These are phyloP conservation scores for Nothocercus nigrocapillus DNA, from an alignment of 2,113 vertebrate species.

Conservation along the genomic window DNA sequence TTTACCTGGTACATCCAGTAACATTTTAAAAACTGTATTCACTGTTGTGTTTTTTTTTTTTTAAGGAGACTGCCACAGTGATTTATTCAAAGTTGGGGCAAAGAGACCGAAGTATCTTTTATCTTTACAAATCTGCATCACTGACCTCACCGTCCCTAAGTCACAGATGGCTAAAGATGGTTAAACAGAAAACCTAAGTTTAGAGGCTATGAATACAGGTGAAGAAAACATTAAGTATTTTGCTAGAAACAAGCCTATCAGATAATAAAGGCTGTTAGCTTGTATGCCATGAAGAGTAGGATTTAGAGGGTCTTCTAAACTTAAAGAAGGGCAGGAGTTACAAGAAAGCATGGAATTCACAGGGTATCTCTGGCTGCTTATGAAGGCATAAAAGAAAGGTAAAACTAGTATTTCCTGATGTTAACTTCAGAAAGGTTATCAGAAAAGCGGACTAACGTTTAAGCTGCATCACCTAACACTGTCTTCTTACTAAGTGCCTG, in stretches of 20 bases:
- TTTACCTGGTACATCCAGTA: background rate
- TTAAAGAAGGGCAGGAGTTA: background rate
- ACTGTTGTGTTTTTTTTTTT: background rate
- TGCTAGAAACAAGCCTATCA: background rate
- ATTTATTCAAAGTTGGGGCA: background rate
- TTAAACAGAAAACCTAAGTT: background rate
- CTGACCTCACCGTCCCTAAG: background rate
- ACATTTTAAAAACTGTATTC: background rate
- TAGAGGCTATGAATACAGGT: background rate
- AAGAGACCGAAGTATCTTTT: background rate
- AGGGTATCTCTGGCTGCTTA: background rate
- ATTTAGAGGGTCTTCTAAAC: background rate
- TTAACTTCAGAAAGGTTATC: background rate
- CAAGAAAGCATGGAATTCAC: background rate
- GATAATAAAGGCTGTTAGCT: background rate
- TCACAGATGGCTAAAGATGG: background rate
- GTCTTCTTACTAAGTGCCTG: background rate
- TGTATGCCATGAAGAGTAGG: background rate
- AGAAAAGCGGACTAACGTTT: background rate
- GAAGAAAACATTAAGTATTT: background rate
- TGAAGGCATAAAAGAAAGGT: background rate
- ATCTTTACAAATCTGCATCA: background rate
- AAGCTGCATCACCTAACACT: background rate
- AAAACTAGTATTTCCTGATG: background rate
- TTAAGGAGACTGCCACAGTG: background rate